Evolutionary conservation across 23 tunicate genomes (phyloP), one percentile per base, ranked within the genome.

Genomic region (Trididemnum clinides): DNA sequence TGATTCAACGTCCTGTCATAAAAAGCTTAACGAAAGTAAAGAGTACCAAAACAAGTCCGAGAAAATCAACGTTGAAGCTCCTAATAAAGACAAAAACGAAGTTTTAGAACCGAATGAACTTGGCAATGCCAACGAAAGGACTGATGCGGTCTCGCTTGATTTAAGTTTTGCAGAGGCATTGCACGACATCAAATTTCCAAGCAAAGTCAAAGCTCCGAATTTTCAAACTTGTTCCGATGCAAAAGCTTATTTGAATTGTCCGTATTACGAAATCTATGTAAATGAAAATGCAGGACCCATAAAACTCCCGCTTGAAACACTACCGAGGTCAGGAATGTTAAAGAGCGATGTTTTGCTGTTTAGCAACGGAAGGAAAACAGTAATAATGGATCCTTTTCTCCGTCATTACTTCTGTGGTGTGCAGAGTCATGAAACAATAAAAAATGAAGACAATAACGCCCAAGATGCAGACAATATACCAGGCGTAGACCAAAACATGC

Each of bases 311-410:
- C 81, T 94, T 28, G 82, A 64, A 23, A 44, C 51, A 0, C 28
- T 39, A 15, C 88, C 76, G 12, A 73, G 98, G 28, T 85, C 90
- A 0, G 98, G 98, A 36, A 94, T 94, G 98, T 31, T 29, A 18
- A 58, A 86, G 28, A 64, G 64, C 23, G 93, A 85, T 15, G 1
- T 89, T 50, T 35, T 94, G 49, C 76, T 94, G 1, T 89, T 94
- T 33, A 85, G 94, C 19, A 94, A 83, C 64, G 98, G 98, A 1
- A 49, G 90, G 64, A 82, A 65, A 73, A 93, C 98, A 20, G 34
- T 84, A 30, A 26, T 84, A 3, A 73, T 82, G 39, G 87, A 82
- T n/a, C 87, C 87, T 27, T 36, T 57, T 2, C 33, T 10, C 15
- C 29, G 82, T 10, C 39, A 64, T 28, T 82, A 88, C 38, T 66